phyloP scores from a whole-genome alignment of 2,797 vertebrate species.

The Columba guinea region DNA sequence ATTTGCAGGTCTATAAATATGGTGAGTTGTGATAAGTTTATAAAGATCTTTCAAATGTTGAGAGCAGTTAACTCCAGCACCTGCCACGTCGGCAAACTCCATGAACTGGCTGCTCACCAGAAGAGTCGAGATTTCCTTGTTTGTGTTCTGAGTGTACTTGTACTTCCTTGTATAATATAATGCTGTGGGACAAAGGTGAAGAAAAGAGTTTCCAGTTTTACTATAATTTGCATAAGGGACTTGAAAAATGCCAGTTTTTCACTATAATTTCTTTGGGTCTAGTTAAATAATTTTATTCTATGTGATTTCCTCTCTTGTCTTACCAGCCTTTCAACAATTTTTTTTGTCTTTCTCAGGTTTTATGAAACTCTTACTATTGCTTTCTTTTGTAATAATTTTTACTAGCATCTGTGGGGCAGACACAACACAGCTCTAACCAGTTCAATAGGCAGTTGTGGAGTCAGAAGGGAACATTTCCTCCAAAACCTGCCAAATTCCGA shows the following conservation, averaged over 20 bases:
- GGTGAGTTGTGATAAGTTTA: conserved; percentile 27
- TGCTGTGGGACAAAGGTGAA: neutral
- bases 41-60: conserved; percentile 23
- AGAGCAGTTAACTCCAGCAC: neutral
- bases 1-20: neutral
- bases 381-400: neutral
- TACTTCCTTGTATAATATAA: conserved; percentile 22
- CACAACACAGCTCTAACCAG: neutral
- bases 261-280: neutral
- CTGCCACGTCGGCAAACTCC: neutral
- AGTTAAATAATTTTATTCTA: neutral
- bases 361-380: neutral
- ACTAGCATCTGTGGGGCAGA: neutral
- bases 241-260: conserved; percentile 58
- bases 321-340: neutral
- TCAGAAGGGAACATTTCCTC: neutral
- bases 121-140: conserved; percentile 53
- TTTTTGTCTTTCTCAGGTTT: neutral
- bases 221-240: conserved; percentile 4
- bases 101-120: neutral
- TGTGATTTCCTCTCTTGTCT: neutral
- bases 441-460: neutral
- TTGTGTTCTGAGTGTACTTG: conserved; percentile 23
- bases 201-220: conserved; percentile 14
- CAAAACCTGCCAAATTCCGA: neutral